phyloP scores from a whole-genome alignment of 1,140 invertebrate species.

The Eulimnadia texana region DNA sequence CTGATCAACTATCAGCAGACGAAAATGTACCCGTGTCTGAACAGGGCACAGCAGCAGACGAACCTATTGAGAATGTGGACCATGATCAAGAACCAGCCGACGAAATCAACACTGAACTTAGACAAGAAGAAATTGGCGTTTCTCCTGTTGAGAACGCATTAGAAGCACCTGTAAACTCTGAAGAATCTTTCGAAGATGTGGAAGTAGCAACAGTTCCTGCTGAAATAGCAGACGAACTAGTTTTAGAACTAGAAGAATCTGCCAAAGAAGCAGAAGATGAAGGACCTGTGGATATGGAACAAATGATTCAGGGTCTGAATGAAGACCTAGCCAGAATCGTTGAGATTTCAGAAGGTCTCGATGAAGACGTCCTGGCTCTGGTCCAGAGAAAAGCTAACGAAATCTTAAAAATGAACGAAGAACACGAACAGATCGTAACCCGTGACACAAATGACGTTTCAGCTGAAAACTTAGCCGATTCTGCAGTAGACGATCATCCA shows the following conservation, averaged over 20 bases:
- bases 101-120: no score
- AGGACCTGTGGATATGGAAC: slow-evolving; percentile 18
- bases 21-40: neutral
- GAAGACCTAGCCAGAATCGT: slow-evolving; percentile 3
- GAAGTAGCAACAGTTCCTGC: no score
- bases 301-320: slow-evolving; percentile 16
- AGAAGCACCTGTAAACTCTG: no score
- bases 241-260: neutral
- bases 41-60: slow-evolving; percentile 16
- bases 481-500: neutral
- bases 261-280: slow-evolving; percentile 17
- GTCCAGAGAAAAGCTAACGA: neutral
- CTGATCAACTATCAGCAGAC: no score
- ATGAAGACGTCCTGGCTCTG: neutral
- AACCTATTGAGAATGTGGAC: slow-evolving; percentile 12
- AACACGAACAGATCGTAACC: neutral
- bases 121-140: no score
- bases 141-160: no score
- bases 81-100: no score
- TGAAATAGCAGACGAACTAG: neutral
- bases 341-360: neutral
- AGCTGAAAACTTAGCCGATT: neutral
- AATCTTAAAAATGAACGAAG: neutral
- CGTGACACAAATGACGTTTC: neutral
- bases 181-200: slow-evolving; percentile 16